Percentiles rank a stretch among this genome's conserved stretches.
Conservation (phyloP, 2,113 vertebrate genomes). For the Spermophilus dauricus region DNA sequence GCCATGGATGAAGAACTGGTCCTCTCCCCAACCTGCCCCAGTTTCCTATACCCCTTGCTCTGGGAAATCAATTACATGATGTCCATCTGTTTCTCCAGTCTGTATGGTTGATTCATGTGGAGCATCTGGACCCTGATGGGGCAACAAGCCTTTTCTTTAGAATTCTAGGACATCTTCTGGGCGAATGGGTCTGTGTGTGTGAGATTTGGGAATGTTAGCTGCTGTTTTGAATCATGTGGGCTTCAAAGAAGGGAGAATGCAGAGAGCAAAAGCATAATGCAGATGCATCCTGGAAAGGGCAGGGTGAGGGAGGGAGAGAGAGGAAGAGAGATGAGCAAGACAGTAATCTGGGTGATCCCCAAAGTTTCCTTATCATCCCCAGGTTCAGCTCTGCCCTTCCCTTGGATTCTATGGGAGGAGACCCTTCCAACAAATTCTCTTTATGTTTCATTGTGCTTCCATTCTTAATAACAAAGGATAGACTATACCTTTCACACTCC, state of each 20-base stretch:
- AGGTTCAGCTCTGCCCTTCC: background rate
- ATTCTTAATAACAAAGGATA: background rate
- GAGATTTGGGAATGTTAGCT: background rate
- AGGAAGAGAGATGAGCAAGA: too few species aligned
- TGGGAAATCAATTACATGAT: accelerated
- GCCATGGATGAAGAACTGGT: background rate
- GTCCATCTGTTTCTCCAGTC: background rate
- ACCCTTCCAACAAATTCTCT: background rate
- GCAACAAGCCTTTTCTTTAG: background rate
- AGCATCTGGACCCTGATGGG: too few species aligned
- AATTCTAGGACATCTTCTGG: background rate
- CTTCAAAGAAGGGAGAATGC: background rate
- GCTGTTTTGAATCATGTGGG: background rate
- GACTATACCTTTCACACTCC: background rate
- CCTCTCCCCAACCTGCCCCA: accelerated
- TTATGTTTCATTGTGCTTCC: background rate
- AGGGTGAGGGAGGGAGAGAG: background rate
- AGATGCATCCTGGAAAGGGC: background rate
- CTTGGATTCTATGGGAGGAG: background rate
- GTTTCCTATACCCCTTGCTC: accelerated
- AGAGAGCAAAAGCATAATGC: background rate
- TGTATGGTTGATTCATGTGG: background rate
- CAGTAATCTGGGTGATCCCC: background rate
- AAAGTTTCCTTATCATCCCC: background rate
- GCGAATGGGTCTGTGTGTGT: background rate